These are phyloP conservation scores for Zaprionus camerounensis DNA, from an alignment of 1,140 invertebrate species.

Conservation along the genomic window DNA sequence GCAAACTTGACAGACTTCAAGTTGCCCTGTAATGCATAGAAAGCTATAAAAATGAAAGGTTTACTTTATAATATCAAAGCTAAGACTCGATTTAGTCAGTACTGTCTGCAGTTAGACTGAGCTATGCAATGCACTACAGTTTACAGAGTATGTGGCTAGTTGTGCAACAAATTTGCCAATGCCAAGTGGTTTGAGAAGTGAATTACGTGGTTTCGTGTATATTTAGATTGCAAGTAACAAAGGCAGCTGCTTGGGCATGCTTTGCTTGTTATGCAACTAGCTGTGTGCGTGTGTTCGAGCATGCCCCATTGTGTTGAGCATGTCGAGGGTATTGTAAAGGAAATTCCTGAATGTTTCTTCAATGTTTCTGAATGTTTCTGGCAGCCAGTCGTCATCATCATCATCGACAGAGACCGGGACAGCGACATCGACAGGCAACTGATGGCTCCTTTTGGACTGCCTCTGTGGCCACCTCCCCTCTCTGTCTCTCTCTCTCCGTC, in stretches of 20 bases:
- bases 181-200: neutral
- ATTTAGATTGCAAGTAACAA: neutral
- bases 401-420: constrained; percentile 6
- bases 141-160: neutral
- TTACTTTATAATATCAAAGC: neutral
- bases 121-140: neutral
- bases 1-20: neutral
- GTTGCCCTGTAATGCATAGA: neutral
- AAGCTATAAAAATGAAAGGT: neutral
- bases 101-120: neutral
- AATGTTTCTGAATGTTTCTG: constrained; percentile 44
- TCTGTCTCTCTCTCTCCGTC: neutral
- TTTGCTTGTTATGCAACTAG: neutral
- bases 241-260: neutral
- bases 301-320: neutral
- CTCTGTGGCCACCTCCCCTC: neutral
- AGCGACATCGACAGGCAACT: constrained; percentile 34
- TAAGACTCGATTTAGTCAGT: neutral
- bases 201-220: neutral
- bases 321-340: constrained; percentile 24
- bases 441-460: constrained; percentile 28
- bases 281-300: neutral
- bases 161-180: neutral
- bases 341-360: constrained; percentile 51
- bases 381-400: constrained; percentile 43